Evolutionary conservation across 2,113 vertebrate species (phyloP).

Genomic region (Alexandromys fortis): DNA sequence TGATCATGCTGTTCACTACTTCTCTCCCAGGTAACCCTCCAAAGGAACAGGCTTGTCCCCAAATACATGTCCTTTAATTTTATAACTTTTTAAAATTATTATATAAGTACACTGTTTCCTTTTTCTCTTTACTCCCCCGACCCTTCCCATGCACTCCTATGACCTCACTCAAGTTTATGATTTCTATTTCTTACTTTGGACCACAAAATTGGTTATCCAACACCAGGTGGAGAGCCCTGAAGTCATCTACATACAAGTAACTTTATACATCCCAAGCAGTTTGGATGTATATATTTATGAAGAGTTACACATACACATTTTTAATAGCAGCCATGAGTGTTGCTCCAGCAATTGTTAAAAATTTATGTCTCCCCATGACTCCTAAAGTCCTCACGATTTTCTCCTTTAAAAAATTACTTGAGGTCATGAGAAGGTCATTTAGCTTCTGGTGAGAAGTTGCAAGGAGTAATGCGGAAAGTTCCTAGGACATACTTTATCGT

Average conservation of each 20-base stretch:
- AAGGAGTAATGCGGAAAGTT: slow-evolving; percentile 52
- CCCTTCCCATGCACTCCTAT: neutral
- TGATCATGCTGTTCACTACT: neutral
- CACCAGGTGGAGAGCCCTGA: neutral
- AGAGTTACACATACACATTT: neutral
- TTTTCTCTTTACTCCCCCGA: neutral
- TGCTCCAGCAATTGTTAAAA: neutral
- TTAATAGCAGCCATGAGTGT: neutral
- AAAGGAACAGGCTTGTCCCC: neutral
- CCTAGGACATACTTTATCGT: slow-evolving; percentile 53
- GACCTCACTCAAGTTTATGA: neutral
- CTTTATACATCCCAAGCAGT: neutral
- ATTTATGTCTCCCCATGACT: neutral
- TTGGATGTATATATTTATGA: neutral
- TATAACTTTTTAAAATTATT: neutral
- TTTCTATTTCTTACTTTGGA: neutral
- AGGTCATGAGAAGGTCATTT: neutral
- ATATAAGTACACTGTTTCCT: neutral
- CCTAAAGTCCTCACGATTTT: neutral
- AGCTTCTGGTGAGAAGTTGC: slow-evolving; percentile 35
- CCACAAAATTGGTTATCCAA: neutral
- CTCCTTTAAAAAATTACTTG: slow-evolving; percentile 1
- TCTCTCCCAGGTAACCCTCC: neutral
- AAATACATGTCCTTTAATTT: neutral
- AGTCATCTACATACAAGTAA: neutral